Evolutionary conservation across 2,113 vertebrate genomes (phyloP).

Genomic region (Psephotus haematonotus): DNA sequence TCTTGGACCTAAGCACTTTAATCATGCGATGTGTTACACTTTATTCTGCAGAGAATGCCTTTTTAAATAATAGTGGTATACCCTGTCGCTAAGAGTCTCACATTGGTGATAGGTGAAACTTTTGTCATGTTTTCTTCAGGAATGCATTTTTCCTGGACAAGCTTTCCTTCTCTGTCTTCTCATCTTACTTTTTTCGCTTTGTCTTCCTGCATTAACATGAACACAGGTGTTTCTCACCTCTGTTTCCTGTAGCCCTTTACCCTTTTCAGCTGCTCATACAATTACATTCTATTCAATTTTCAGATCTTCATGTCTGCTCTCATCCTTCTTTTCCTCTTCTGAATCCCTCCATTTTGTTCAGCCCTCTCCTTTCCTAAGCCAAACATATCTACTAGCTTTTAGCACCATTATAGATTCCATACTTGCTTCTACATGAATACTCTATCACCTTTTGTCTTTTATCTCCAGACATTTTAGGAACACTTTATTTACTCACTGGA

Average conservation of each 20-base stretch:
- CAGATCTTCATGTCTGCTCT: background rate
- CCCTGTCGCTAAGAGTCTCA: background rate
- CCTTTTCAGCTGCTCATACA: background rate
- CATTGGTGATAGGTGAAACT: background rate
- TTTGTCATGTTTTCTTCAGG: background rate
- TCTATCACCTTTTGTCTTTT: background rate
- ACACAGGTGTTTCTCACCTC: background rate
- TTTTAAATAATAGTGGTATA: background rate
- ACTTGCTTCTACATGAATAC: background rate
- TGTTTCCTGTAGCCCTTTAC: background rate
- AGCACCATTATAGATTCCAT: background rate
- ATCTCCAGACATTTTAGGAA: background rate
- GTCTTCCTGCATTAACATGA: background rate
- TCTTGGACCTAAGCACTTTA: background rate
- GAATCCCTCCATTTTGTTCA: background rate
- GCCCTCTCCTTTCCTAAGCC: background rate
- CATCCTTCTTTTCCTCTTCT: background rate
- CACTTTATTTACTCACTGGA: background rate
- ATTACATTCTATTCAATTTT: background rate
- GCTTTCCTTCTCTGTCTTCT: background rate
- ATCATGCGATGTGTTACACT: background rate
- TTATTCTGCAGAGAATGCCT: background rate
- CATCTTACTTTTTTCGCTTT: background rate
- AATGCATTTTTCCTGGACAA: background rate
- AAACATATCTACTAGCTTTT: background rate